phyloP scores from a whole-genome alignment of 2,797 vertebrate genomes.

The Oreochromis mossambicus region DNA sequence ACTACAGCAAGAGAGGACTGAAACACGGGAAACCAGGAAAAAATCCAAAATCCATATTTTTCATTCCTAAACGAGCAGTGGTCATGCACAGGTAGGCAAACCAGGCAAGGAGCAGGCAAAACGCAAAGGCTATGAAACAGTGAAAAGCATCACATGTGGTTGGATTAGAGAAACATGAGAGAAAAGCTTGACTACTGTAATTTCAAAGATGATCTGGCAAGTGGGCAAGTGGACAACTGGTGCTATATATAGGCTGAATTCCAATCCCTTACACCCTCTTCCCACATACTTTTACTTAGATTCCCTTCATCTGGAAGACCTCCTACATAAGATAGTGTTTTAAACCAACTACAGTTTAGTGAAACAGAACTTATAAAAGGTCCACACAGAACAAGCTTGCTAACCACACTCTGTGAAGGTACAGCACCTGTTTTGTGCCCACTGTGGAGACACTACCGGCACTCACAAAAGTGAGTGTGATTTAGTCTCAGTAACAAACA shows the following conservation, averaged over 20 bases:
- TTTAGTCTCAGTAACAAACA: not conserved
- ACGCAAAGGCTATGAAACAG: not conserved
- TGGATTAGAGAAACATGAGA: not conserved
- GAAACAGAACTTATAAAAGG: not conserved
- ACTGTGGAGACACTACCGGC: not conserved
- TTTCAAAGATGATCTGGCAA: not conserved
- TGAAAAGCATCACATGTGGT: not conserved
- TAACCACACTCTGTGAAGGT: not conserved
- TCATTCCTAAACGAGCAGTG: not conserved
- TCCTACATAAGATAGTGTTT: not conserved
- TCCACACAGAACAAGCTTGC: not conserved
- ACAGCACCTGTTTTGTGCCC: not conserved
- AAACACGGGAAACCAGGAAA: accelerated
- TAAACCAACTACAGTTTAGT: not conserved
- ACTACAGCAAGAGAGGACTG: not conserved
- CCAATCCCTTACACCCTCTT: not conserved
- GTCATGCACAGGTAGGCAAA: not conserved
- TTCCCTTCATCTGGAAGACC: not conserved
- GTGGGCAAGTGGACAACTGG: not conserved
- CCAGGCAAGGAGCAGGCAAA: not conserved
- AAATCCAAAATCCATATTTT: not conserved
- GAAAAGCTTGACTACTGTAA: not conserved
- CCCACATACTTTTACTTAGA: not conserved
- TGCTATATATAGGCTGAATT: not conserved
- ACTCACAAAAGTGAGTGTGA: not conserved